A percentile compares a stretch with the other conserved stretches of the same genome.
These are phyloP conservation scores for Caenorhabditis doughertyi DNA, from an alignment of 2,888 invertebrate genomes.

Conservation along the genomic window DNA sequence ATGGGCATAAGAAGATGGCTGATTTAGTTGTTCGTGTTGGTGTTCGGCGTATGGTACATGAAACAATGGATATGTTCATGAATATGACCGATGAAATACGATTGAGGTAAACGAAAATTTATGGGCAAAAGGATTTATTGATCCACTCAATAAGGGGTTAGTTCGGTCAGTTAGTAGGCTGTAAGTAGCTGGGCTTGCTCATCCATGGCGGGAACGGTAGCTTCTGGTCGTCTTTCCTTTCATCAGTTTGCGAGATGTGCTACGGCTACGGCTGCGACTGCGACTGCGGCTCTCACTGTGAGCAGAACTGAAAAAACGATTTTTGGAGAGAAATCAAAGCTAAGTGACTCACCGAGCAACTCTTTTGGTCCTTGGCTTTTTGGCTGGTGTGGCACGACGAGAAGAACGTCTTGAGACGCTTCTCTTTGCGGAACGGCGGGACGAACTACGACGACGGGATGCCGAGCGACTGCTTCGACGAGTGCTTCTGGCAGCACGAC, in stretches of 20 bases:
- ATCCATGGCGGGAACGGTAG: conserved; percentile 19
- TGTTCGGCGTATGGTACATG: conserved; percentile 64
- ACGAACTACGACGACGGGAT: neutral
- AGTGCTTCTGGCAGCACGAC: neutral
- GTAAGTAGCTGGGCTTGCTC: neutral
- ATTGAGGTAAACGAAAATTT: conserved; percentile 40
- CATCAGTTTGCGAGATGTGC: neutral
- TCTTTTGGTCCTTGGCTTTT: conserved; percentile 6
- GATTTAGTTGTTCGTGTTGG: conserved; percentile 50
- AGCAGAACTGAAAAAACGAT: neutral
- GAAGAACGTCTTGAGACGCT: conserved; percentile 4
- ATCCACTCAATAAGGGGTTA: conserved; percentile 17
- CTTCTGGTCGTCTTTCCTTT: neutral
- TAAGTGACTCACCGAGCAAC: neutral
- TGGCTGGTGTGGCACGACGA: conserved; percentile 9
- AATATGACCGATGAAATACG: conserved; percentile 67
- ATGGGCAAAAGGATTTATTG: conserved; percentile 6
- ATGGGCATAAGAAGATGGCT: conserved; percentile 35
- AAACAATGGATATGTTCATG: conserved; percentile 65
- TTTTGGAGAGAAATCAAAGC: neutral
- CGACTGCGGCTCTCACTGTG: conserved; percentile 2
- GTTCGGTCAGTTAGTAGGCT: neutral
- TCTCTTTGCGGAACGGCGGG: conserved; percentile 12
- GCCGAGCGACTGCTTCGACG: conserved; percentile 10
- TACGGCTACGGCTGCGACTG: conserved; percentile 6